phyloP scores from a whole-genome alignment of 2,113 vertebrate genomes.

The Naja naja region DNA sequence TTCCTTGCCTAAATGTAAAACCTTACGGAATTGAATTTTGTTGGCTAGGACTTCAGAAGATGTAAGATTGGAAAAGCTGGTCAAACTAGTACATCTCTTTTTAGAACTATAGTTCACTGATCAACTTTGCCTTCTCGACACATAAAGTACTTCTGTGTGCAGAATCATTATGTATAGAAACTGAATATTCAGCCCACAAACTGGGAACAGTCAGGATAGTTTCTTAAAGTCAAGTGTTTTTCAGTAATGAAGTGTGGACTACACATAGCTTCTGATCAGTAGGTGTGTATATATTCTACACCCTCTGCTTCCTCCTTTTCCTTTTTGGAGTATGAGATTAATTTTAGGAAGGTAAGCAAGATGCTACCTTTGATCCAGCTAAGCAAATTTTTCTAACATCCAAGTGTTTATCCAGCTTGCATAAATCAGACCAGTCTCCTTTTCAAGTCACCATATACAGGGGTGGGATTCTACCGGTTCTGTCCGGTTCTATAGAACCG shows the following conservation, averaged over 20 bases:
- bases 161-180: background rate
- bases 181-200: background rate
- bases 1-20: no score
- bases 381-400: constrained; percentile 36
- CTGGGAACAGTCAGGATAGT: background rate
- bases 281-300: background rate
- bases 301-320: constrained; percentile 68
- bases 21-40: no score
- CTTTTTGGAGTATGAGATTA: constrained; percentile 63
- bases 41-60: background rate
- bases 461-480: no score
- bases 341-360: constrained; percentile 48
- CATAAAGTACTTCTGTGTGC: background rate
- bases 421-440: constrained; percentile 58
- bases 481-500: no score
- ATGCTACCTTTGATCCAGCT: constrained; percentile 52
- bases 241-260: background rate
- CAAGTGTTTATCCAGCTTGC: constrained; percentile 68
- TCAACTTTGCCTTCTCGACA: no score
- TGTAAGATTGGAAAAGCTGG: background rate
- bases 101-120: background rate
- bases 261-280: background rate
- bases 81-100: background rate
- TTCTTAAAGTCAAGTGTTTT: background rate
- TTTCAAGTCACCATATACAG: constrained; percentile 45